phyloP scores from a whole-genome alignment of 2,113 vertebrate genomes.

The Muntiacus muntjak region DNA sequence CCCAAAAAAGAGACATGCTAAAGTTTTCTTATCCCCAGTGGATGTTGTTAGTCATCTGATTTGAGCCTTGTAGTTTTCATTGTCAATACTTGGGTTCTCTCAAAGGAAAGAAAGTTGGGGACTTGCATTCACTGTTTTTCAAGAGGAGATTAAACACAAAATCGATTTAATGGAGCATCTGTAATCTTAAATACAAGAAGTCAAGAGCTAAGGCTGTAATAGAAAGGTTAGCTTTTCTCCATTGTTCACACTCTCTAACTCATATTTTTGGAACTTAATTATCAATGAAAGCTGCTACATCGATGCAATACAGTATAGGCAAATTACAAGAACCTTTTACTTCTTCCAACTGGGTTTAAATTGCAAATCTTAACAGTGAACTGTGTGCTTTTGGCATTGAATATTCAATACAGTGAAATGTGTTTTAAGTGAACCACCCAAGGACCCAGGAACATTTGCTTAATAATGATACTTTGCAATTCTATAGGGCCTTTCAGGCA shows the following conservation, averaged over 20 bases:
- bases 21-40: conserved; percentile 61
- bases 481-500: conserved; percentile 78
- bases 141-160: conserved; percentile 76
- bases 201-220: conserved; percentile 72
- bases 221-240: conserved; percentile 72
- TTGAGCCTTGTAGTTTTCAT: conserved; percentile 65
- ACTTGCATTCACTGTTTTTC: conserved; percentile 70
- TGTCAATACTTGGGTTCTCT: conserved; percentile 66
- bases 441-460: conserved; percentile 78
- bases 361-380: conserved; percentile 76
- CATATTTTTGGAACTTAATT: conserved; percentile 78
- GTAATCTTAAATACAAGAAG: conserved; percentile 75
- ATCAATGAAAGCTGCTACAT: conserved; percentile 72
- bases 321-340: conserved; percentile 77
- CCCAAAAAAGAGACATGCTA: neutral
- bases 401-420: conserved; percentile 78
- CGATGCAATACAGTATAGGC: conserved; percentile 71
- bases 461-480: conserved; percentile 79
- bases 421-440: conserved; percentile 78
- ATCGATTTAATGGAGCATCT: conserved; percentile 73
- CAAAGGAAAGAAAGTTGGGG: conserved; percentile 67
- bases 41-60: conserved; percentile 58
- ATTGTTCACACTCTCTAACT: conserved; percentile 71
- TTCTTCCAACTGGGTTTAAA: conserved; percentile 76
- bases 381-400: conserved; percentile 73